These are phyloP conservation scores for Drosophila punjabiensis DNA, from an alignment of 1,140 invertebrate genomes.

Conservation along the genomic window DNA sequence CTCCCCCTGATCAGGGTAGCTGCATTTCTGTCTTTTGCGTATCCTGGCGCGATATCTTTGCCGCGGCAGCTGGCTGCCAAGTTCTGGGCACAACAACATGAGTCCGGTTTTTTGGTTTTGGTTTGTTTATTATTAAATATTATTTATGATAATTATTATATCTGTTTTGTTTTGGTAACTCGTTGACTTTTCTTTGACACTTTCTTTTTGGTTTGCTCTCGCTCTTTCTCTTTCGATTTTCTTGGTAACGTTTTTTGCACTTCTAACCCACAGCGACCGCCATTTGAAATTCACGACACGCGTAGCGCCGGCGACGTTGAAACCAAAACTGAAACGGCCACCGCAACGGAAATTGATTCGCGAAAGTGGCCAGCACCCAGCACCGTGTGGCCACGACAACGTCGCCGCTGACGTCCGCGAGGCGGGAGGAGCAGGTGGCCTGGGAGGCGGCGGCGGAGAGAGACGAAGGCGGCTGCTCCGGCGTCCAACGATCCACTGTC, in stretches of 20 bases:
- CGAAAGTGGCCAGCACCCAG: conserved; percentile 67
- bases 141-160: conserved; percentile 13
- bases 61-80: conserved; percentile 48
- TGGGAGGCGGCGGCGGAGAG: conserved; percentile 1
- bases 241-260: conserved; percentile 31
- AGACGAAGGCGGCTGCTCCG: conserved; percentile 19
- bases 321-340: conserved; percentile 82
- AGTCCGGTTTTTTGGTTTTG: conserved; percentile 15
- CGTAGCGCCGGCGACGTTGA: conserved; percentile 75
- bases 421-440: conserved; percentile 14
- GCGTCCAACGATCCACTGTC: conserved; percentile 63
- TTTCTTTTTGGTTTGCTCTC: conserved; percentile 8
- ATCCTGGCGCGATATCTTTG: conserved; percentile 65
- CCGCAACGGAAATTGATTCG: conserved; percentile 84
- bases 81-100: conserved; percentile 56
- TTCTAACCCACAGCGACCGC: conserved; percentile 51
- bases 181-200: conserved; percentile 24
- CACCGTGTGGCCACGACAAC: conserved; percentile 42
- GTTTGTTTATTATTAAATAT: conserved; percentile 3
- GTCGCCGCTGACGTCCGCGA: conserved; percentile 34
- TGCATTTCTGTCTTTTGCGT: conserved; percentile 67
- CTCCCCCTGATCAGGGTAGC: conserved; percentile 6
- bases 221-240: conserved; percentile 1
- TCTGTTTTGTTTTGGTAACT: conserved; percentile 29
- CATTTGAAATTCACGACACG: conserved; percentile 80